Percentiles rank a stretch among this genome's conserved stretches.
Conservation (phyloP, 2,888 invertebrate genomes). For the Orthonychiurus folsomi region DNA sequence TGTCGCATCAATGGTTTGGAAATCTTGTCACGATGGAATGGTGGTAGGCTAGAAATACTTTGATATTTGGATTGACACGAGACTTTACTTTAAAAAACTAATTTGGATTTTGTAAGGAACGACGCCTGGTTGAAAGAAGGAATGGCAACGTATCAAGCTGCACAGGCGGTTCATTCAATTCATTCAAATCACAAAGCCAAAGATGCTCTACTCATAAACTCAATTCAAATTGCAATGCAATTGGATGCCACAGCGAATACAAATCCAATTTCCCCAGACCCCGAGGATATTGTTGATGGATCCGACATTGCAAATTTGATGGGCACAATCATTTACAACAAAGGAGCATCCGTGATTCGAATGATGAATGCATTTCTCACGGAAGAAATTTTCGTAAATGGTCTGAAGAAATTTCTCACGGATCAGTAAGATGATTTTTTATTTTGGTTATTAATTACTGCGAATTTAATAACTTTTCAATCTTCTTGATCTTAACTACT, state of each 20-base stretch:
- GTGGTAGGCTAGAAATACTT: too few relatives aligned
- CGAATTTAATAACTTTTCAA: neutral
- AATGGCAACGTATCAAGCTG: conserved; percentile 32
- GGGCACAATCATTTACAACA: conserved; percentile 56
- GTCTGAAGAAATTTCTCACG: conserved; percentile 22
- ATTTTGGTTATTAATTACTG: conserved; percentile 6
- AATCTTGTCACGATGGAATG: conserved; percentile 31
- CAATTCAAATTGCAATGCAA: conserved; percentile 25
- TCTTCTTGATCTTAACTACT: too few relatives aligned
- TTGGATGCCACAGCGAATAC: conserved; percentile 18
- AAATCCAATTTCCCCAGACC: neutral
- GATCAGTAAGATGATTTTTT: conserved; percentile 22
- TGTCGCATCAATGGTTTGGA: conserved; percentile 27
- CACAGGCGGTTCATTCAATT: conserved; percentile 7
- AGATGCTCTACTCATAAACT: conserved; percentile 25
- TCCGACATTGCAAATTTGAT: neutral
- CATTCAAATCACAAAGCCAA: conserved; percentile 9
- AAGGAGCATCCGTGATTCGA: conserved; percentile 46
- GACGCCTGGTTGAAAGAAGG: conserved; percentile 27
- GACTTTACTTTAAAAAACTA: too few relatives aligned
- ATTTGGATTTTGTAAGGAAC: too few relatives aligned
- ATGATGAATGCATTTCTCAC: conserved; percentile 30
- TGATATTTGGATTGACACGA: too few relatives aligned
- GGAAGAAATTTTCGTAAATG: conserved; percentile 17
- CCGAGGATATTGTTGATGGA: neutral